Evolutionary conservation across 2,113 vertebrate genomes (phyloP).

Genomic region (Orcinus orca): DNA sequence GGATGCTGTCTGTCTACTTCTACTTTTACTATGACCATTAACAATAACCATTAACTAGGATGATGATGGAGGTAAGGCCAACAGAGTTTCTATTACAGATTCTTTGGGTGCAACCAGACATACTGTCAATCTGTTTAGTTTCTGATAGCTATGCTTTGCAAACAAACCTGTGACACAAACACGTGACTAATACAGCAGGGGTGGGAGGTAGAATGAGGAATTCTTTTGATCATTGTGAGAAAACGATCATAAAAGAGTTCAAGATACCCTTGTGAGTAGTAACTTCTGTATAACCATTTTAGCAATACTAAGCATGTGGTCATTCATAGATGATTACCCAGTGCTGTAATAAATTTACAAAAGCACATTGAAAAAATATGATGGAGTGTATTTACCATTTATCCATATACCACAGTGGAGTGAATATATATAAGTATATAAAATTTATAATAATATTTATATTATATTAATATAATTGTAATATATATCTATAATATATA

Average conservation of each 20-base stretch:
- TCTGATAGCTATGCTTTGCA: not conserved
- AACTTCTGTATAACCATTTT: not conserved
- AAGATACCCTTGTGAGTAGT: not conserved
- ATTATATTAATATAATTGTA: not conserved
- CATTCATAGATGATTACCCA: not conserved
- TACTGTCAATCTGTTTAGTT: not conserved
- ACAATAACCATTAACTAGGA: too few relatives aligned
- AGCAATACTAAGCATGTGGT: not conserved
- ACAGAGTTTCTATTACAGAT: not conserved
- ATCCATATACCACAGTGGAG: not conserved
- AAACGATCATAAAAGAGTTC: not conserved
- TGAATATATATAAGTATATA: not conserved
- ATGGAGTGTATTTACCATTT: not conserved
- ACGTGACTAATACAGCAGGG: not conserved
- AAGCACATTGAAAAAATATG: not conserved
- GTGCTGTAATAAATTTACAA: not conserved
- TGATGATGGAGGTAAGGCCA: not conserved
- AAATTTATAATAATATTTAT: not conserved
- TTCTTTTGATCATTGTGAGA: not conserved
- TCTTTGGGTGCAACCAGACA: not conserved
- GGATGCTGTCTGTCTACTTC: not conserved
- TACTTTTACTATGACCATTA: not conserved
- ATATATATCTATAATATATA: not conserved
- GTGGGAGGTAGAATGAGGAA: not conserved
- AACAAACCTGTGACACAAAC: not conserved